Conservation (phyloP, 2,797 vertebrate species). For the Lacerta bilineata region DNA sequence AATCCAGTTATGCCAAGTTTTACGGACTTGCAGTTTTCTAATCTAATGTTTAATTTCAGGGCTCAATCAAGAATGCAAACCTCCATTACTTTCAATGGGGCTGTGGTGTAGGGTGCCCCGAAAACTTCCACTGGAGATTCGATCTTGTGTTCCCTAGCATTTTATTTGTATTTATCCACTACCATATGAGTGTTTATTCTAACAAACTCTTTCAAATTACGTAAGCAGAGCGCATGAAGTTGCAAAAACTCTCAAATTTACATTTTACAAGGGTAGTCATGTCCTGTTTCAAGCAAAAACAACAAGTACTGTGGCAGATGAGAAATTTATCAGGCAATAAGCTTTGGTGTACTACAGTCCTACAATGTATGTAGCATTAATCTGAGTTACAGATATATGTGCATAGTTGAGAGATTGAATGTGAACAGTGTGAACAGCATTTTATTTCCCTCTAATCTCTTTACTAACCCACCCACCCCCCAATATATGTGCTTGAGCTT, state of each 20-base stretch:
- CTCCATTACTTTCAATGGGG: not conserved
- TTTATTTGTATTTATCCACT: not conserved
- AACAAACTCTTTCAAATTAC: not conserved
- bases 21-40: too few relatives aligned
- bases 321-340: too few relatives aligned
- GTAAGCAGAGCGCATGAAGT: not conserved
- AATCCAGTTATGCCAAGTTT: slow-evolving; percentile 4
- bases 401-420: too few relatives aligned
- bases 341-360: too few relatives aligned
- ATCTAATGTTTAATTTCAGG: not conserved
- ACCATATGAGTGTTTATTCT: not conserved
- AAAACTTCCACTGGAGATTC: not conserved
- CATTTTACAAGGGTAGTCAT: not conserved
- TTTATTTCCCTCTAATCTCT: too few relatives aligned
- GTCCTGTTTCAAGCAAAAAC: too few relatives aligned
- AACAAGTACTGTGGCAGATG: too few relatives aligned
- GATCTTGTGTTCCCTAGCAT: not conserved
- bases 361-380: too few relatives aligned
- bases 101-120: not conserved
- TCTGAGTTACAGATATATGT: too few relatives aligned
- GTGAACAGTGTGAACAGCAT: too few relatives aligned
- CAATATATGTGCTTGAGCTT: too few relatives aligned
- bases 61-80: not conserved
- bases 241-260: not conserved
- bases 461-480: too few relatives aligned